These are phyloP conservation scores for Theretra japonica DNA, from an alignment of 2,888 invertebrate genomes.

Conservation along the genomic window DNA sequence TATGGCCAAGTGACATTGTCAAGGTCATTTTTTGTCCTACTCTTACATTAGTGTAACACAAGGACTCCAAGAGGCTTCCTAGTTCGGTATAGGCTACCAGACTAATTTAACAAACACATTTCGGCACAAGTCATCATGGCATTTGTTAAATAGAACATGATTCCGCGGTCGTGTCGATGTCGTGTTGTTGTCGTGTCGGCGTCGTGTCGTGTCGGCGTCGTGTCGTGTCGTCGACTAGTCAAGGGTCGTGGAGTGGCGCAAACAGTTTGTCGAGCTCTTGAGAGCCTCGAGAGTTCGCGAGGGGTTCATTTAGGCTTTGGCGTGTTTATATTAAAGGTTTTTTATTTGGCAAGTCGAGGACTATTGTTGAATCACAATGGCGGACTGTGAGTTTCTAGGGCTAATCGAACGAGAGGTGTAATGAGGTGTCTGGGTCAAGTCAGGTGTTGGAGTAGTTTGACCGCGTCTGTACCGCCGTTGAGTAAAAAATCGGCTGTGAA, in stretches of 20 bases:
- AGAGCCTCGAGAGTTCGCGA: background rate
- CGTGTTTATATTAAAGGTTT: slow-evolving; percentile 24
- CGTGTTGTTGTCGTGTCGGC: slow-evolving; percentile 7
- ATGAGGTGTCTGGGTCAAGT: background rate
- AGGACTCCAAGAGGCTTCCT: no score
- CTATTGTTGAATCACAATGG: slow-evolving; percentile 3
- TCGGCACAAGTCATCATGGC: no score
- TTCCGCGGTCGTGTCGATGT: background rate
- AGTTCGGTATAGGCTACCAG: no score
- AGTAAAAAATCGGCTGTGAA: no score
- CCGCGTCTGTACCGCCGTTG: no score
- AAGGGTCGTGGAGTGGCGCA: slow-evolving; percentile 13
- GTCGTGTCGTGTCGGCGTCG: slow-evolving; percentile 8
- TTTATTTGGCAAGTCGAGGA: slow-evolving; percentile 17
- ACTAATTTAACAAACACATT: no score
- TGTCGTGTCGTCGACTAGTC: slow-evolving; percentile 7
- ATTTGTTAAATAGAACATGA: no score
- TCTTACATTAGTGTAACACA: no score
- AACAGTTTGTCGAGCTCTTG: slow-evolving; percentile 22
- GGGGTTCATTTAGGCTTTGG: slow-evolving; percentile 11
- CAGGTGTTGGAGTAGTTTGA: no score
- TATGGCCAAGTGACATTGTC: no score
- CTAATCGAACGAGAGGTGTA: background rate
- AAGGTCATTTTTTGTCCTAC: no score
- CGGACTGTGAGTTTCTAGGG: background rate